Percentiles rank a stretch among this genome's conserved stretches.
phyloP scores from a whole-genome alignment of 2,888 invertebrate genomes.

The Cryptops parisi region DNA sequence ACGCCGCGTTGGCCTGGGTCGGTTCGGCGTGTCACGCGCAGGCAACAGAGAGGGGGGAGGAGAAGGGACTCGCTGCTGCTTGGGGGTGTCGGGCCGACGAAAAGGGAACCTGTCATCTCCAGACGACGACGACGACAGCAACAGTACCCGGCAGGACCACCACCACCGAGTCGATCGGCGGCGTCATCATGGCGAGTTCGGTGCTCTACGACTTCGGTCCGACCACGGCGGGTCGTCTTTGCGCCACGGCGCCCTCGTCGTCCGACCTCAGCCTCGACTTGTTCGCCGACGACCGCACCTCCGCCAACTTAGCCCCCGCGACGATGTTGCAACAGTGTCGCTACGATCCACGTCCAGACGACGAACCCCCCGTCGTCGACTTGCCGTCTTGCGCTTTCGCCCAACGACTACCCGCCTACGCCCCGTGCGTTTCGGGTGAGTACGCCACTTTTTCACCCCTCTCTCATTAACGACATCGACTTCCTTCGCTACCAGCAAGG shows the following conservation, averaged over 20 bases:
- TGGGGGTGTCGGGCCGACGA: too few species aligned
- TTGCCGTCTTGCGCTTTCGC: slow-evolving; percentile 17
- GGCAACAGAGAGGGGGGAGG: too few species aligned
- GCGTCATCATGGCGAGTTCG: slow-evolving; percentile 12
- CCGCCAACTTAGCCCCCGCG: background rate
- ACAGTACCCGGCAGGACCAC: too few species aligned
- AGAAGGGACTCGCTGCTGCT: too few species aligned
- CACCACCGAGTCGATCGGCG: too few species aligned
- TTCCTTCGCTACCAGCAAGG: too few species aligned
- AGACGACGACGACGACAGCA: too few species aligned
- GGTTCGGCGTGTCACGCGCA: too few species aligned
- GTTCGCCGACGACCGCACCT: slow-evolving; percentile 8
- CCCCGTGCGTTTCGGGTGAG: slow-evolving; percentile 10
- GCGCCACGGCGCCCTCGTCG: background rate
- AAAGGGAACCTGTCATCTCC: too few species aligned
- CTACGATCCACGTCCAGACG: slow-evolving; percentile 1
- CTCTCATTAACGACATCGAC: too few species aligned
- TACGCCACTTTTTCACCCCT: background rate
- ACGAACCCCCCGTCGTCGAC: slow-evolving; percentile 10
- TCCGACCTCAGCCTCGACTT: slow-evolving; percentile 8
- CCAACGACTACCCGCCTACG: slow-evolving; percentile 12
- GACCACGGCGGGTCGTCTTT: background rate
- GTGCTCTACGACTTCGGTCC: slow-evolving; percentile 9
- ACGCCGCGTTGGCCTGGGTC: too few species aligned
- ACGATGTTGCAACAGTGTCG: slow-evolving; percentile 7